phyloP scores from a whole-genome alignment of 2,113 vertebrate species.

The Hoplias malabaricus region DNA sequence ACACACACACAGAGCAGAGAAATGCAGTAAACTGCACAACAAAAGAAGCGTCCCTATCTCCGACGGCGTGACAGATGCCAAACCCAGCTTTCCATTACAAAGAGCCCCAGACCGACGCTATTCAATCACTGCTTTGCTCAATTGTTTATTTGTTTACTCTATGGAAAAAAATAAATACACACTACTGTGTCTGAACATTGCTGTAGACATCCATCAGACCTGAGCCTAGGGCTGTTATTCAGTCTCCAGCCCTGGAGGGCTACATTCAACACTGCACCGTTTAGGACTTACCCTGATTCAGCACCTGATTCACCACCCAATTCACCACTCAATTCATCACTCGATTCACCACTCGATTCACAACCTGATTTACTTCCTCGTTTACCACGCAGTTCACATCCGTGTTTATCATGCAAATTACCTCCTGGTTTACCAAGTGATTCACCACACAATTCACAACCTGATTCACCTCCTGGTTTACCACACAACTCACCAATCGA shows the following conservation, averaged over 20 bases:
- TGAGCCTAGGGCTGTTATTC: conserved; percentile 6
- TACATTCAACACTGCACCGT: neutral
- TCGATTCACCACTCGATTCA: no score
- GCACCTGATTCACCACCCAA: neutral
- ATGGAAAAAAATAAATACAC: neutral
- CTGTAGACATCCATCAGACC: conserved; percentile 11
- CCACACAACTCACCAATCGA: no score
- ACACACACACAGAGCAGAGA: neutral
- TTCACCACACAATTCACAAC: no score
- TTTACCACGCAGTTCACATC: no score
- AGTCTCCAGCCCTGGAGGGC: neutral
- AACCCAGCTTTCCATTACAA: conserved; percentile 27
- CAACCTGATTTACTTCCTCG: no score
- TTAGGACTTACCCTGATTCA: neutral
- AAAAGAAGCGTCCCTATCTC: neutral
- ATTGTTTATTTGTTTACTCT: neutral
- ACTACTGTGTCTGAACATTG: neutral
- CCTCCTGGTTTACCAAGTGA: no score
- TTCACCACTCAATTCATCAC: no score
- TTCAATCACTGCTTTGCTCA: neutral
- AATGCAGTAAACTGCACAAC: neutral
- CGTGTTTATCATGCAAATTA: no score
- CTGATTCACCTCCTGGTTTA: no score
- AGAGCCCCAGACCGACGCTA: neutral
- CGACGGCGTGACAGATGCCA: conserved; percentile 9